Conservation (phyloP, 2,797 vertebrate genomes). For the Vespertilio murinus region DNA sequence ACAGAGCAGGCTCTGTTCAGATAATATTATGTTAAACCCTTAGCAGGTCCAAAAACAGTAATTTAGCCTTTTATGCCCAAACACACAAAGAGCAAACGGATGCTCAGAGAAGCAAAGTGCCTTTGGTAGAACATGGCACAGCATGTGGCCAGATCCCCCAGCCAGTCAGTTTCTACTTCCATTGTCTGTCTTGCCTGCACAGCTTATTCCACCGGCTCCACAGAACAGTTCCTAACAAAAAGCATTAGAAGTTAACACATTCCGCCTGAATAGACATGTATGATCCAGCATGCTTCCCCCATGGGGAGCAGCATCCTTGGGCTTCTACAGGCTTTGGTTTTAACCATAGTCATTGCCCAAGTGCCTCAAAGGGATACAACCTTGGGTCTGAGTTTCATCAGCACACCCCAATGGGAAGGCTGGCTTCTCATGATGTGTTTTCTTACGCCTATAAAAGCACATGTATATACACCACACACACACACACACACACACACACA, state of each 20-base stretch:
- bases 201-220: not conserved
- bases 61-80: not conserved
- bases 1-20: not conserved
- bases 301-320: not conserved
- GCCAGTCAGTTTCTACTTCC: not conserved
- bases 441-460: not conserved
- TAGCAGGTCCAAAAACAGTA: not conserved
- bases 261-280: not conserved
- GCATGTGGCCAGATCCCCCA: accelerated
- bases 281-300: not conserved
- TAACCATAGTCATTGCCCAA: not conserved
- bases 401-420: not conserved
- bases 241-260: not conserved
- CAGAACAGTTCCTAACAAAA: not conserved
- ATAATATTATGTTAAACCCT: not conserved
- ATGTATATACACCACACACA: not conserved
- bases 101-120: not conserved
- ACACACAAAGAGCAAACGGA: not conserved
- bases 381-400: not conserved
- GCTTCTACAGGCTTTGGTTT: not conserved
- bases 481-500: not conserved
- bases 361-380: not conserved
- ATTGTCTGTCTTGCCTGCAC: not conserved
- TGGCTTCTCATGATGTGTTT: not conserved
- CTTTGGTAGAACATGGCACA: not conserved